Evolutionary conservation across 2,113 vertebrate species (phyloP), one percentile per base, ranked within the genome.

Genomic region (Axis porcinus): DNA sequence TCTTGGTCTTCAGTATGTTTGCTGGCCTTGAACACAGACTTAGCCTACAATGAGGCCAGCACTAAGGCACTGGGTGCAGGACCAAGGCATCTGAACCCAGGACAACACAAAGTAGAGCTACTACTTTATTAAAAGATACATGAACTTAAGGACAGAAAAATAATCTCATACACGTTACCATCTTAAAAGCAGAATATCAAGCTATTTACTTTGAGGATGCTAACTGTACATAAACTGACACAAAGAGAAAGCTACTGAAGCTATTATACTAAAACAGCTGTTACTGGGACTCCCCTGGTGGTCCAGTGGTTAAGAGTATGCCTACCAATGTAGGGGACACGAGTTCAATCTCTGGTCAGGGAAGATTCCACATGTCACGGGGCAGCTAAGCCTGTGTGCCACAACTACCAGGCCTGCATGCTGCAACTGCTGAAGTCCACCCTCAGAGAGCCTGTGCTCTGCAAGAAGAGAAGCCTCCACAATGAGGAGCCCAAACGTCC

Each of bases 141-240:
- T 79, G 52, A 91, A 57, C 45, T 91, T 85, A 54, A 62, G 60
- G 50, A 90, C 45, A 87, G 45, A 54, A 92, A 58, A 78, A 79
- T 47, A 64, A 43, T 57, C 15, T 81, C 43, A 43, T 33, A 84
- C 14, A 76, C 13, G 57, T 36, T 62, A 93, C 54, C 30, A 64
- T 91, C 91, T 93, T 54, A 92, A 96, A 96, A 87, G 27, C 36
- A 94, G 84, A 92, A 78, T 52, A 45, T 5, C 47, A 84, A 83
- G 33, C 76, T 88, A 70, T 30, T 86, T 78, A 74, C 70, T 86
- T 97, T 82, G 82, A 86, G 23, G 19, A 95, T 84, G 36, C 57
- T 93, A 96, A 91, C 86, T 95, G 43, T 87, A 94, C 36, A 40
- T 67, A 82, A 92, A 74, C 45, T 76, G 47, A 87, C 40, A 90